Evolutionary conservation across 2,888 invertebrate genomes (phyloP).

Genomic region (Torymus auratus): DNA sequence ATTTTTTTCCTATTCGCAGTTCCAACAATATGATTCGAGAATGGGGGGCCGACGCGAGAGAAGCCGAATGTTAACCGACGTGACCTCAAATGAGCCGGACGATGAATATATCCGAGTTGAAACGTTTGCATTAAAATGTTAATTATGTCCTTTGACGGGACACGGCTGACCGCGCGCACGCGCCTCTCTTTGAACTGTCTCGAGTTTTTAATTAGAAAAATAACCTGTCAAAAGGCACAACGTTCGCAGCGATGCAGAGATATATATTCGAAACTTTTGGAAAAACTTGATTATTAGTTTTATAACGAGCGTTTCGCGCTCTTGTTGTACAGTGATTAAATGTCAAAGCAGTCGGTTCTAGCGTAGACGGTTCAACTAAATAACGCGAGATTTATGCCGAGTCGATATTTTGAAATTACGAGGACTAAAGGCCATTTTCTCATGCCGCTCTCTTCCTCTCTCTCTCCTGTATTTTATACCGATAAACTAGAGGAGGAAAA

Average conservation of each 20-base stretch:
- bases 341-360: too few species aligned
- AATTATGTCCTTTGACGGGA: conserved; percentile 41
- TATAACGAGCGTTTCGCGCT: too few species aligned
- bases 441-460: too few species aligned
- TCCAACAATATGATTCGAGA: too few species aligned
- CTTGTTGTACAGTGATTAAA: too few species aligned
- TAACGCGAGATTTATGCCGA: not conserved
- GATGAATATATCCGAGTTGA: not conserved
- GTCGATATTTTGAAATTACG: conserved; percentile 14
- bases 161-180: not conserved
- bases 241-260: too few species aligned
- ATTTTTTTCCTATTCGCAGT: too few species aligned
- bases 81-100: not conserved
- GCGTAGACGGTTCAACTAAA: too few species aligned
- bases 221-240: not conserved
- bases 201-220: conserved; percentile 40
- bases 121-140: conserved; percentile 22
- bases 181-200: not conserved
- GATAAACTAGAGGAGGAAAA: not conserved
- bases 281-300: too few species aligned
- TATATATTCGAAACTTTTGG: too few species aligned
- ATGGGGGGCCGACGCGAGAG: not conserved
- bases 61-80: not conserved
- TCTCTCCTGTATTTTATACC: too few species aligned
- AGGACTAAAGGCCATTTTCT: conserved; percentile 28